Evolutionary conservation across 2,797 vertebrate genomes (phyloP).

Genomic region (Anisognathus igniventris): DNA sequence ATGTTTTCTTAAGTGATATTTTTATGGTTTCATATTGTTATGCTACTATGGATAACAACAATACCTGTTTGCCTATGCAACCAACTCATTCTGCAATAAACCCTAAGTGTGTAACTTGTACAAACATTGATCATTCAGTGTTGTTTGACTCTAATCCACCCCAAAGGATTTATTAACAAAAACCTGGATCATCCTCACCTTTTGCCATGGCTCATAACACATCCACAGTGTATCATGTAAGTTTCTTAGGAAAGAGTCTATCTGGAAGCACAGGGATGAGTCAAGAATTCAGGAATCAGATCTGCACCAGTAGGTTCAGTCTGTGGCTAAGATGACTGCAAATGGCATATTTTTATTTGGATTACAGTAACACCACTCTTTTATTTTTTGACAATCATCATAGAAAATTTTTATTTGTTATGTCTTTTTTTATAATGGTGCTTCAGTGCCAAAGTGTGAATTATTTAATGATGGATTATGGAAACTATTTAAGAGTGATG

Average conservation of each 20-base stretch:
- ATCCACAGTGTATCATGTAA: not conserved
- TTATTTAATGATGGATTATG: not conserved
- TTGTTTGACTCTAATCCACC: not conserved
- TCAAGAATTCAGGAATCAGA: not conserved
- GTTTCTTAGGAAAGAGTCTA: not conserved
- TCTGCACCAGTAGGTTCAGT: accelerated
- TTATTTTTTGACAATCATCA: not conserved
- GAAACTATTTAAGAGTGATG: not conserved
- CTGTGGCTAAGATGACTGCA: not conserved
- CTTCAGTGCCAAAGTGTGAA: not conserved
- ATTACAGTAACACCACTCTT: not conserved
- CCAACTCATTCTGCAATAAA: not conserved
- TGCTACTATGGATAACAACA: no score
- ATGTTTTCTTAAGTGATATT: not conserved
- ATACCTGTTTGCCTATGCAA: not conserved
- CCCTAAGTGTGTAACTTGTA: accelerated
- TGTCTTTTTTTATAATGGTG: not conserved
- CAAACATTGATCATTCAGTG: not conserved
- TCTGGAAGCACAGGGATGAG: not conserved
- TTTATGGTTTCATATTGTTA: not conserved
- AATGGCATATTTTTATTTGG: not conserved
- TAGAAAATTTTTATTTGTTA: not conserved
- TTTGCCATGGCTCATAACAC: not conserved
- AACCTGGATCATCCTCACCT: not conserved
- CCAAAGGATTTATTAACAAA: not conserved